Conservation (phyloP, 2,888 invertebrate genomes). For the Aphrophora alni region DNA sequence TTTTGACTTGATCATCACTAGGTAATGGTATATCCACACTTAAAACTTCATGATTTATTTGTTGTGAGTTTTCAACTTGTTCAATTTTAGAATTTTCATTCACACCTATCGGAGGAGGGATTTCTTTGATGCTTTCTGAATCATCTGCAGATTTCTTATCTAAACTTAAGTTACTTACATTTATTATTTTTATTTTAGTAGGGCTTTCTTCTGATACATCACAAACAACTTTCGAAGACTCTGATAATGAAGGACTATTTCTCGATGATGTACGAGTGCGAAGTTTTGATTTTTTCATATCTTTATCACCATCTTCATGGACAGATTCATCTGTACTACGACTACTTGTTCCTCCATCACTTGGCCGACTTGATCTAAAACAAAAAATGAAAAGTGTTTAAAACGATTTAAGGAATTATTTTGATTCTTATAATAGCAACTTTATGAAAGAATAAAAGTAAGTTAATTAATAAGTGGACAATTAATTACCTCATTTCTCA, state of each 20-base stretch:
- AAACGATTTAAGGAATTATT: too few species aligned
- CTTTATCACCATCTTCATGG: slow-evolving; percentile 28
- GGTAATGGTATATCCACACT: neutral
- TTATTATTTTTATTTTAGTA: slow-evolving; percentile 40
- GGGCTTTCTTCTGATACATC: slow-evolving; percentile 40
- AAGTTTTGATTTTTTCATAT: slow-evolving; percentile 30
- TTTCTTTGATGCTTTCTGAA: slow-evolving; percentile 47
- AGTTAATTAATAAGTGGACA: too few species aligned
- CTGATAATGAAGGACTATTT: slow-evolving; percentile 39
- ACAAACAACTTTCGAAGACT: slow-evolving; percentile 39
- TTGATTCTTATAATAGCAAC: too few species aligned
- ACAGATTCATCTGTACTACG: slow-evolving; percentile 32
- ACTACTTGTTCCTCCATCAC: slow-evolving; percentile 18
- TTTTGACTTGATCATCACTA: neutral
- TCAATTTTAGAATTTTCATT: neutral
- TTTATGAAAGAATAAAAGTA: too few species aligned
- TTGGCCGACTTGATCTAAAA: slow-evolving; percentile 16
- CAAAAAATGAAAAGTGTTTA: too few species aligned
- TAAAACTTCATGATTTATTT: neutral
- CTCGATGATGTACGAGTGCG: slow-evolving; percentile 35
- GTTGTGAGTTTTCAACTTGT: neutral
- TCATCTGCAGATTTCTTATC: slow-evolving; percentile 14
- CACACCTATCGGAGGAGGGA: slow-evolving; percentile 44
- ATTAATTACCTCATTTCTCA: too few species aligned
- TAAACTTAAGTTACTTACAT: slow-evolving; percentile 33